Base-by-base conservation (phyloP, 92 coral and sea anemone genomes). In the Actinostola sp. region DNA sequence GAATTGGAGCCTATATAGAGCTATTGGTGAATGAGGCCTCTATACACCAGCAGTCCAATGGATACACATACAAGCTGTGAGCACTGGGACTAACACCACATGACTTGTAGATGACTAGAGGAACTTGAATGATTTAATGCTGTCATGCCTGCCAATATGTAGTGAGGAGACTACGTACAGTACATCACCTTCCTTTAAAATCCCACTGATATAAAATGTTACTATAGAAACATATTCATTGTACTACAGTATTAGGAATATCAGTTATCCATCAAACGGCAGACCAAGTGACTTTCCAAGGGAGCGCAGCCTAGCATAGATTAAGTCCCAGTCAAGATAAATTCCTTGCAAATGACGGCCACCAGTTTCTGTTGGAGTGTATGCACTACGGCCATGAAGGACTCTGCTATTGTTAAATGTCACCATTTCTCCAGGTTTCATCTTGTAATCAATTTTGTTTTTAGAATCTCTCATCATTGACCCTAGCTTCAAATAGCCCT, bases 271-370 rank as follows among this genome's bases (percentile, higher is more conserved):
- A 5, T 31, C 17, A 59, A 84, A 72, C 24, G 92, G 79, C 31
- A 78, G 74, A 38, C 89, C 86, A 23, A 88, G 63, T 29, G 78
- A 61, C 30, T 53, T 72, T 2, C 92, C 89, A 23, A 94, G 69
- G 1, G 76, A 28, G 36, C 98, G 79, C 63, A 94, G 71, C 27
- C 91, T 87, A 3, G 94, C 87, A 65, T 94, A 79, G 17, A 87
- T 81, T 6, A 82, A 68, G 53, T 94, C 98, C 98, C 97, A 94
- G 71, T 94, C 98, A 55, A 91, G 50, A 70, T 90, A 94, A 10
- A 50, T 78, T 6, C 96, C 94, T 19, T 76, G 82, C 17, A 93
- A 72, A 62, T 76, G 72, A 13, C 98, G 88, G 39, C 44, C 66
- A 3, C 88, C 84, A 2, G 80, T 60, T n/a, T 48, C 71, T 2